Base-by-base conservation (phyloP, 2,113 vertebrate species). In the Rattus norvegicus region DNA sequence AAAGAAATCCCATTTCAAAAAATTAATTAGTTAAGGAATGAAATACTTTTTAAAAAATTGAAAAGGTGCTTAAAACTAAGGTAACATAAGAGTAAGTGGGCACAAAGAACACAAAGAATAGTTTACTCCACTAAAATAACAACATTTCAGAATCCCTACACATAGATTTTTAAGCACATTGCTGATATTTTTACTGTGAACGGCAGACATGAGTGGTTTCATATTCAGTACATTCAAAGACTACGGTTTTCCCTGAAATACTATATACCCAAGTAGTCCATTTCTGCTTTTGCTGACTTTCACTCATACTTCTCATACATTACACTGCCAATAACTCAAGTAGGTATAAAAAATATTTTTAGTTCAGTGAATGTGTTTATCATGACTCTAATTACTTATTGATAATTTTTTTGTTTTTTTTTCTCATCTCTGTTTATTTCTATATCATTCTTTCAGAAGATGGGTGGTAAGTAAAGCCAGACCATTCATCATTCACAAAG, bases 241-340 rank as follows among this genome's bases (percentile, higher is more conserved):
- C 72, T 56, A 89, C 36, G 14, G 79, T 93, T 91, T 93, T 88
- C 54, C 76, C 79, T 92, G 69, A 67, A 89, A 91, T 92, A 90
- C 54, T 95, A 54, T 22, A 73, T 14, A 87, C 59, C n/a, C 26
- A 93, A 61, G 43, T 94, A 92, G 47, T 69, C 19, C 14, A 92
- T 10, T 0, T 88, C 12, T 52, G n/a, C 11, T 56, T 95, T 91
- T 96, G 70, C 47, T 79, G 43, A 89, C 85, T 70, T 4, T 87
- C 54, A 88, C 4, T 59, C 79, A 43, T 59, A 90, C 5, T 72
- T 90, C 91, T 84, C 76, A 93, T 0, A 95, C 43, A 33, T 47
- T 59, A 59, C 88, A 83, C 12, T 16, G 1, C 79, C 22, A 2
- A 33, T 11, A 76, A 43, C 52, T 75, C 28, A 93, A 69, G 93